Conservation (phyloP, 1,140 invertebrate genomes). For the Caenorhabditis inopinata region DNA sequence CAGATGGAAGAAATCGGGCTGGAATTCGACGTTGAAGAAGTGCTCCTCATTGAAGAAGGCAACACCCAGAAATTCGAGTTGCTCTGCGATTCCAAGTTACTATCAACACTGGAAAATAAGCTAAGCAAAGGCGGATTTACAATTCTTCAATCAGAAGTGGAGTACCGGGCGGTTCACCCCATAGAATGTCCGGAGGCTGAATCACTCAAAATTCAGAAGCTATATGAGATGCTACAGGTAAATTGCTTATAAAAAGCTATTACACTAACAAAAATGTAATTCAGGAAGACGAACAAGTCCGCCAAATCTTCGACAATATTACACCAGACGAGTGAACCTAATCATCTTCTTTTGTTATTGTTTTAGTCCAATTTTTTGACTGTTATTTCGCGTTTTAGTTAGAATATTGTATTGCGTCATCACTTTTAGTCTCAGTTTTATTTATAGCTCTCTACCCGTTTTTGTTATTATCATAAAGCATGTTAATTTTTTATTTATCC, state of each 20-base stretch:
- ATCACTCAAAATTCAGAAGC: slow-evolving; percentile 45
- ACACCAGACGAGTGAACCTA: slow-evolving; percentile 36
- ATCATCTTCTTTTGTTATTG: background rate
- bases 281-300: slow-evolving; percentile 56
- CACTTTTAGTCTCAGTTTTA: background rate
- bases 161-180: slow-evolving; percentile 49
- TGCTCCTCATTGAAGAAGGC: slow-evolving; percentile 49
- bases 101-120: slow-evolving; percentile 48
- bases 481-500: background rate
- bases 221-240: slow-evolving; percentile 56
- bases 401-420: background rate
- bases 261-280: background rate
- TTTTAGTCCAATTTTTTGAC: background rate
- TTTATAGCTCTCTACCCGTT: background rate
- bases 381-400: background rate
- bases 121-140: slow-evolving; percentile 45
- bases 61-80: slow-evolving; percentile 51
- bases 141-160: slow-evolving; percentile 49
- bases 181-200: slow-evolving; percentile 49
- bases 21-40: slow-evolving; percentile 61
- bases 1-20: slow-evolving; percentile 58
- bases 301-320: slow-evolving; percentile 59
- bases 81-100: slow-evolving; percentile 40
- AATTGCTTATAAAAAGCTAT: background rate
- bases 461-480: slow-evolving; percentile 12